Evolutionary conservation across 2,888 invertebrate species (phyloP), one percentile per base, ranked within the genome.

Genomic region (Phyto melanocephala): DNA sequence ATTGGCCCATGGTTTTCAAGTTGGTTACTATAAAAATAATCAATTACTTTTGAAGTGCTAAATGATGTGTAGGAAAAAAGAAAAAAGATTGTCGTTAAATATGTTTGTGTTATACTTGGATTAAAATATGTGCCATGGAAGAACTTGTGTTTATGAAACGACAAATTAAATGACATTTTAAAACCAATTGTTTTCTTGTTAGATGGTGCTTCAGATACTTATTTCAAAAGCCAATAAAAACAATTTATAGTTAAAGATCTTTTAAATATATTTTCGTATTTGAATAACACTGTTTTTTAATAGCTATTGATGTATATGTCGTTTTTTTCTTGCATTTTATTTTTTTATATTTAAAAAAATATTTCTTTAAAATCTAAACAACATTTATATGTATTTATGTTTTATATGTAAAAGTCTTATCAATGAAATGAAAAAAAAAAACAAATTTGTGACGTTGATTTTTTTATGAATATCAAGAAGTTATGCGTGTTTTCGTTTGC

Each of bases 361-460:
- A 62, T 13, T 60, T 50, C 22, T 37, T 71, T 22, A 35, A 47
- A 60, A 71, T 58, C 45, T 58, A 68, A 8, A 56, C 28, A 68
- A 68, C 17, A 45, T 45, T 33, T 45, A 1, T 58, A 35, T 47
- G 17, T n/a, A 35, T 35, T 37, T 33, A 33, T 52, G 52, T n/a
- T 52, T 50, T 24, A 7, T 47, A 47, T 20, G 45, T 45, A 11
- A 17, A 20, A 47, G 22, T 47, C 20, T 47, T 47, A 47, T 47
- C 20, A 28, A 54, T 54, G 7, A 54, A 54, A 54, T 54, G 20
- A 20, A 20, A 20, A 47, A 47, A 33, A 33, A 33, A 20, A 47
- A 20, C 10, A 47, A 47, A 15, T n/a, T n/a, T 13, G 20, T 45
- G 45, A 17, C 17, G 6, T 45, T 8, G 17, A 7, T 45, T 45